Conservation (phyloP, 2,113 vertebrate genomes). For the Dolichotis patagonum region DNA sequence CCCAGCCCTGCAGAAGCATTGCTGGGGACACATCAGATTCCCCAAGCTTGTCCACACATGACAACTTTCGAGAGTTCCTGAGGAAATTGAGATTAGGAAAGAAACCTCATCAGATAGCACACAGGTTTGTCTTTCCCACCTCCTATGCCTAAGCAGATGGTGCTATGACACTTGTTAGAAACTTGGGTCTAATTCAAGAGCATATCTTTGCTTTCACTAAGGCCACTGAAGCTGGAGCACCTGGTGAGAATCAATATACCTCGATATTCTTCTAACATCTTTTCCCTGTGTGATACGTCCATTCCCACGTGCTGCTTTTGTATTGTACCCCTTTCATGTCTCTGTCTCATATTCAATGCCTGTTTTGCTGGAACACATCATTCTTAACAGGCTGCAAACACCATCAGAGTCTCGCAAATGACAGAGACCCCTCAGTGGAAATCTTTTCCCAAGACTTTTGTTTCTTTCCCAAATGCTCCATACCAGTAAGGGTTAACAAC, state of each 20-base stretch:
- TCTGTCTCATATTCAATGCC: slow-evolving; percentile 53
- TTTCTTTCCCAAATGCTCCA: not conserved
- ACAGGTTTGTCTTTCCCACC: slow-evolving; percentile 46
- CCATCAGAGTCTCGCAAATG: not conserved
- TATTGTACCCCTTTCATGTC: slow-evolving; percentile 67
- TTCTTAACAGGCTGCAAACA: slow-evolving; percentile 61
- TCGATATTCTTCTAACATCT: slow-evolving; percentile 71
- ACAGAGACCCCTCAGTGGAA: not conserved
- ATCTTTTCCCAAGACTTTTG: slow-evolving; percentile 3
- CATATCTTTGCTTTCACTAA: slow-evolving; percentile 34
- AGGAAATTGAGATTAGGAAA: slow-evolving; percentile 40
- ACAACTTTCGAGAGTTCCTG: slow-evolving; percentile 43
- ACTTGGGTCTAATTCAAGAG: slow-evolving; percentile 52
- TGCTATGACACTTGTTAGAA: slow-evolving; percentile 58
- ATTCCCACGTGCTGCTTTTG: slow-evolving; percentile 71
- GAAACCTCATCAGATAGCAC: not conserved
- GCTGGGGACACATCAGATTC: slow-evolving; percentile 29
- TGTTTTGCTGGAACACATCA: slow-evolving; percentile 57
- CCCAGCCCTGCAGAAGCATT: not conserved
- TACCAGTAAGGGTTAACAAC: slow-evolving; percentile 40
- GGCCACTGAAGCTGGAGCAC: slow-evolving; percentile 34
- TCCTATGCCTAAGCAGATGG: slow-evolving; percentile 71
- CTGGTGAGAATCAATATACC: slow-evolving; percentile 77
- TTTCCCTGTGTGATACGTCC: slow-evolving; percentile 67
- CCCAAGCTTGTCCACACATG: slow-evolving; percentile 30